Evolutionary conservation across 1,140 invertebrate genomes (phyloP), one percentile per base, ranked within the genome.

Genomic region (Ceratina calcarata): DNA sequence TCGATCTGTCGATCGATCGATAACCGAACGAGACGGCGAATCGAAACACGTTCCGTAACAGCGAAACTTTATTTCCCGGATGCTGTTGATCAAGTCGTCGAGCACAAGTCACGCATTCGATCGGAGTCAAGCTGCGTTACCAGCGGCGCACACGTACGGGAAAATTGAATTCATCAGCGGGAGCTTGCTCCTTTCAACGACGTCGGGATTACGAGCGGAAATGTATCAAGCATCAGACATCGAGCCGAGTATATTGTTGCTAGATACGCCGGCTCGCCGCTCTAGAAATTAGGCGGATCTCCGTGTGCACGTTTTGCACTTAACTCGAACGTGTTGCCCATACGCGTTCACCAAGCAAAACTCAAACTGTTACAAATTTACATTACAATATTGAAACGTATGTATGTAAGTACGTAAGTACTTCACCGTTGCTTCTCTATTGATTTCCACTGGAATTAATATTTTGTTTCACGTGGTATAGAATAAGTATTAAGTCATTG

Each of bases 161-260:
- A 72, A 73, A 83, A 84, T 83, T 84, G 81, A 83, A 80, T 84
- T 71, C 82, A 72, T 77, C 80, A 58, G 51, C 70, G 16, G 65
- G 45, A 79, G 66, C 58, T 60, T 27, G 15, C 49, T 20, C 20
- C 66, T 24, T 68, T 77, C 66, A 60, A 64, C 66, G 20, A 24
- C 22, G n/a, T 16, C 53, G 16, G 57, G n/a, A 61, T 78, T 71
- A 70, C 32, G 57, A 68, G 58, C 51, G 69, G 55, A 66, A 53
- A 65, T 53, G 67, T 76, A 83, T 84, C 82, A 80, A 76, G 57
- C 61, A 64, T 69, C 80, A 64, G 73, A 83, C 73, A 71, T 45
- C 45, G 53, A 80, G 57, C 64, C 60, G 64, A 12, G 58, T 65
- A 70, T 67, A 80, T 80, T 76, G 70, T 84, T 60, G 60, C 60